Base-by-base conservation (phyloP, 1,140 invertebrate genomes). In the Drosophila quadrilineata region DNA sequence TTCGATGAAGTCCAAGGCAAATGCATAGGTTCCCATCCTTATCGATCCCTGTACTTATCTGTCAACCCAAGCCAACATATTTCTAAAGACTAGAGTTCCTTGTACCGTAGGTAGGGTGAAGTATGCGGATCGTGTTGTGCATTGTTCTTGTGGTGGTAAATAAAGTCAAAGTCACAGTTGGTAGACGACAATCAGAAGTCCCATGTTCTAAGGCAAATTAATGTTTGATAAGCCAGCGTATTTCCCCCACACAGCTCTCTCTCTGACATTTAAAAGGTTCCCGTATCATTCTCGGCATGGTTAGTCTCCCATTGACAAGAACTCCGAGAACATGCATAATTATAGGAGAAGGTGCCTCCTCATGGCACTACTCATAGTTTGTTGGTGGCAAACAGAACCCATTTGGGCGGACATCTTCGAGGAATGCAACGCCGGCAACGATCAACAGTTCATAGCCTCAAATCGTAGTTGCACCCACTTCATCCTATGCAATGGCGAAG, bases 401-500 rank as follows among this genome's bases (percentile, higher is more conserved):
- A 5, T 38, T 6, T 28, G 16, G 2, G 63, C 58, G 3, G 84
- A 87, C 22, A n/a, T 71, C 3, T 87, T 72, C 9, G 74, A 72
- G 10, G 71, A 77, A 46, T 87, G 84, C 35, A 66, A 48, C 6
- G 64, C 41, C 0, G 43, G 10, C 0, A 50, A 69, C 16, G 59
- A 22, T 14, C 26, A 71, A 1, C 22, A 49, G 2, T 87, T 79
- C 16, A 40, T 88, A n/a, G 22, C 29, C 1, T 85, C 85, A 0
- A 64, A 50, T 0, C 73, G 64, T 17, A 73, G 79, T 28, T 88
- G 85, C 24, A 60, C 65, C 0, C 72, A 80, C 12, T 88, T 69
- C 10, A 87, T 88, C 10, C 82, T 69, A 22, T 88, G 85, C 40
- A 63, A 73, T 19, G 77, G 75, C 6, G 75, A 76, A 43, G 85